phyloP scores from a whole-genome alignment of 2,113 vertebrate species.

The Xiphophorus hellerii region DNA sequence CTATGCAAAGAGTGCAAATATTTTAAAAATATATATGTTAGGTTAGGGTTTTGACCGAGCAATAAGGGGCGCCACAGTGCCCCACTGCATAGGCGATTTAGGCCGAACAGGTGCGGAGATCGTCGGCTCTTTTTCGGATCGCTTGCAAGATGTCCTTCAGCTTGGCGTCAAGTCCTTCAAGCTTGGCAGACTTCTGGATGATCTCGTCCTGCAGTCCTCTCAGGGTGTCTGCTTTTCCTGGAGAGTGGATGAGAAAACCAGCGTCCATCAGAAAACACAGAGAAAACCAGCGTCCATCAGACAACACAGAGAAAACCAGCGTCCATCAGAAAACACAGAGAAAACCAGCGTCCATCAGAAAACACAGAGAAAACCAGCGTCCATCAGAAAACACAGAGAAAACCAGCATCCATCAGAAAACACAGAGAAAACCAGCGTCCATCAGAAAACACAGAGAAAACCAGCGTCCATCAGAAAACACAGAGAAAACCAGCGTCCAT shows the following conservation, averaged over 20 bases:
- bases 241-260: not conserved
- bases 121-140: conserved; percentile 71
- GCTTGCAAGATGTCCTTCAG: conserved; percentile 74
- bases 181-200: conserved; percentile 66
- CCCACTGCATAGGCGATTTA: conserved; percentile 15
- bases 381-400: too few species aligned
- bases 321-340: too few species aligned
- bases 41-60: not conserved
- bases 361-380: too few species aligned
- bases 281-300: too few species aligned
- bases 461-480: too few species aligned
- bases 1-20: not conserved
- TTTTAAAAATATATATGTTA: not conserved
- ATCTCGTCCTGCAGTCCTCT: conserved; percentile 76
- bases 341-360: too few species aligned
- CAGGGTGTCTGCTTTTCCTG: conserved; percentile 83
- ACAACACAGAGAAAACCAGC: too few species aligned
- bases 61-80: not conserved
- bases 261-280: not conserved
- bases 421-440: too few species aligned
- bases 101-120: conserved; percentile 61
- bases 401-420: too few species aligned
- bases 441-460: too few species aligned
- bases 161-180: conserved; percentile 78
- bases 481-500: too few species aligned